These are phyloP conservation scores for Stegodyphus dumicola DNA, from an alignment of 1,140 invertebrate species.

Conservation along the genomic window DNA sequence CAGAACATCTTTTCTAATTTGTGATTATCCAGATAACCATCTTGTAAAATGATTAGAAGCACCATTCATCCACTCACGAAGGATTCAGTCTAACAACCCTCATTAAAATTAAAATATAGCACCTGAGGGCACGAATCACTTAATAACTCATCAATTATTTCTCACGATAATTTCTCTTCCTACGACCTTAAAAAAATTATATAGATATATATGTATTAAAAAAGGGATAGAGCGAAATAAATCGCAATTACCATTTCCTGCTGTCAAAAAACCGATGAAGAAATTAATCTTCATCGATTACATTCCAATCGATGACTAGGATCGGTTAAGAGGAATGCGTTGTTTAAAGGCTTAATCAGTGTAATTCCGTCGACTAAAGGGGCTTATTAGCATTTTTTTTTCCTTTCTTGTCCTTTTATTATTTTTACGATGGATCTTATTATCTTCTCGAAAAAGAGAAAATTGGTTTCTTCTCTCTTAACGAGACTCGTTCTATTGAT, in stretches of 20 bases:
- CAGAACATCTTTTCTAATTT: no score
- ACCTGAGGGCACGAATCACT: slow-evolving; percentile 47
- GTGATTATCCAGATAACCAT: no score
- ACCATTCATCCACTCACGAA: neutral
- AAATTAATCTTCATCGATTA: slow-evolving; percentile 60
- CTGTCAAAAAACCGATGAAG: slow-evolving; percentile 56
- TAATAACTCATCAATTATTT: slow-evolving; percentile 56
- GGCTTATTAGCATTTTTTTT: slow-evolving; percentile 34
- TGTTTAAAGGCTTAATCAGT: slow-evolving; percentile 48
- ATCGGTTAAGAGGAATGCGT: neutral
- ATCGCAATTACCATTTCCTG: slow-evolving; percentile 56
- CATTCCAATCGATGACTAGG: slow-evolving; percentile 18
- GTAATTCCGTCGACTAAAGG: slow-evolving; percentile 17
- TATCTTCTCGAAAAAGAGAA: slow-evolving; percentile 21
- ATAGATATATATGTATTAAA: neutral
- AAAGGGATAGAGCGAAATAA: neutral
- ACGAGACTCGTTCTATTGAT: slow-evolving; percentile 27
- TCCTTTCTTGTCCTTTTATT: neutral
- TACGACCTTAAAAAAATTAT: neutral
- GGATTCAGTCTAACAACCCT: slow-evolving; percentile 28
- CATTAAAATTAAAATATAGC: slow-evolving; percentile 59
- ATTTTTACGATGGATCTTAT: neutral
- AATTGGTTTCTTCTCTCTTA: slow-evolving; percentile 9
- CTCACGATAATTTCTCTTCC: slow-evolving; percentile 14
- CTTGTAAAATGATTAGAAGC: no score